Percentiles rank a stretch among this genome's conserved stretches.
Conservation (phyloP, 2,113 vertebrate genomes). For the Stigmatopora argus region DNA sequence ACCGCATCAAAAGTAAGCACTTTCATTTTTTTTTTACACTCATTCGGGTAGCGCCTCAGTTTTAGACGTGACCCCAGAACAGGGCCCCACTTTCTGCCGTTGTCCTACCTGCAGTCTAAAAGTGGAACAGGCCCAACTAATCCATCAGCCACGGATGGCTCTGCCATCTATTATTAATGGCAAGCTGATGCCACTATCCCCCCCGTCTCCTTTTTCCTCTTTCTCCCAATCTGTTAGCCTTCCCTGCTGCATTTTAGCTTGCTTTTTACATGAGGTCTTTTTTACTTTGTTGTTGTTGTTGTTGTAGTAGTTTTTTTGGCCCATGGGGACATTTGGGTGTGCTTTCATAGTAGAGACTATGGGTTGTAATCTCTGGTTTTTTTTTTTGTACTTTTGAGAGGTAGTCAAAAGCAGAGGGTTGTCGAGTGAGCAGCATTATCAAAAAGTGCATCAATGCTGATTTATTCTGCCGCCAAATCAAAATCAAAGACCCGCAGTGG, state of each 20-base stretch:
- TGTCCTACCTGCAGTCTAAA: slow-evolving; percentile 51
- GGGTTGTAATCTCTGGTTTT: neutral
- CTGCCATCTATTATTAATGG: slow-evolving; percentile 69
- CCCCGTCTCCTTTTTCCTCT: slow-evolving; percentile 25
- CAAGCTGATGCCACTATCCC: slow-evolving; percentile 56
- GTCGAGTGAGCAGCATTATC: slow-evolving; percentile 31
- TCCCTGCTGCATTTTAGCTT: slow-evolving; percentile 27
- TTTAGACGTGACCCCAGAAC: slow-evolving; percentile 48
- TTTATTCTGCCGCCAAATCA: no score
- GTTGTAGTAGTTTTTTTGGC: no score
- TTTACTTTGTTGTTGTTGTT: neutral
- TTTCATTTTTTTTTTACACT: neutral
- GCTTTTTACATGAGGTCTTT: slow-evolving; percentile 17
- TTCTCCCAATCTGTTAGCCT: slow-evolving; percentile 35
- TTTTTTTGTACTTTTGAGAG: slow-evolving; percentile 41
- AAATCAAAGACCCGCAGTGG: no score
- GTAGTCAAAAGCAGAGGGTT: slow-evolving; percentile 25
- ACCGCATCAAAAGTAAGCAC: slow-evolving; percentile 14
- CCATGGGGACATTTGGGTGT: slow-evolving; percentile 1
- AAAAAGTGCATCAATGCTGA: neutral
- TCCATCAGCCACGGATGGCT: slow-evolving; percentile 60
- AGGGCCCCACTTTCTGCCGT: slow-evolving; percentile 46
- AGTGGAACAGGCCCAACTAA: slow-evolving; percentile 61
- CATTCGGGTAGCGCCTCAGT: slow-evolving; percentile 9
- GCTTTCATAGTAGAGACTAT: slow-evolving; percentile 14